Percentiles rank a stretch among this genome's conserved stretches.
These are phyloP conservation scores for Lochmaea crataegi DNA, from an alignment of 2,888 invertebrate genomes.

Conservation along the genomic window DNA sequence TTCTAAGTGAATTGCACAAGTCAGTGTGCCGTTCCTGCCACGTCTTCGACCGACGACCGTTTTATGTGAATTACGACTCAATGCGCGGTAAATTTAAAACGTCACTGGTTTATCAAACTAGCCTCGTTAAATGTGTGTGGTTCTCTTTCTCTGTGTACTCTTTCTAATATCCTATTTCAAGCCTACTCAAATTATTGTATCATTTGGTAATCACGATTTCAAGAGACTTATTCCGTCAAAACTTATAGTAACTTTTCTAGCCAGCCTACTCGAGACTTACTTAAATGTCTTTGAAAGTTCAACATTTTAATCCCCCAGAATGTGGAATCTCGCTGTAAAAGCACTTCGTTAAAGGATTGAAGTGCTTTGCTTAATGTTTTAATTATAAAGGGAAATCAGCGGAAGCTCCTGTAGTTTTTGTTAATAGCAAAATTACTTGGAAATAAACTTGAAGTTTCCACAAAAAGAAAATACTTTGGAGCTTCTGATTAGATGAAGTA, in stretches of 20 bases:
- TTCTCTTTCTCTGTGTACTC: background rate
- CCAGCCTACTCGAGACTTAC: slow-evolving; percentile 32
- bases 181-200: slow-evolving; percentile 1
- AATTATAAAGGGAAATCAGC: slow-evolving; percentile 31
- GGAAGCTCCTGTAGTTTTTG: slow-evolving; percentile 18
- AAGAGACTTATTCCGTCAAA: slow-evolving; percentile 21
- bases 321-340: slow-evolving; percentile 25
- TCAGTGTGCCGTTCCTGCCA: too few species aligned
- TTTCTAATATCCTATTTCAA: background rate
- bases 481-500: background rate
- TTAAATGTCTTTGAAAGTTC: slow-evolving; percentile 36
- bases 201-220: slow-evolving; percentile 32
- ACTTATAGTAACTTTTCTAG: slow-evolving; percentile 27
- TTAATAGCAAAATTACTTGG: slow-evolving; percentile 19
- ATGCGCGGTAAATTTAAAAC: too few species aligned
- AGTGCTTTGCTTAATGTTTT: slow-evolving; percentile 32
- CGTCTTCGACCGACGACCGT: too few species aligned
- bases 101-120: too few species aligned
- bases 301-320: slow-evolving; percentile 36
- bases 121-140: background rate
- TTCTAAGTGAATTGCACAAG: too few species aligned
- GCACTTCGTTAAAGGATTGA: slow-evolving; percentile 27
- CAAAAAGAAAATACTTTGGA: slow-evolving; percentile 1
- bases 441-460: slow-evolving; percentile 6
- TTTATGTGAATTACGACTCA: too few species aligned